These are phyloP conservation scores for Setophaga petechia DNA, from an alignment of 2,113 vertebrate genomes.

Conservation along the genomic window DNA sequence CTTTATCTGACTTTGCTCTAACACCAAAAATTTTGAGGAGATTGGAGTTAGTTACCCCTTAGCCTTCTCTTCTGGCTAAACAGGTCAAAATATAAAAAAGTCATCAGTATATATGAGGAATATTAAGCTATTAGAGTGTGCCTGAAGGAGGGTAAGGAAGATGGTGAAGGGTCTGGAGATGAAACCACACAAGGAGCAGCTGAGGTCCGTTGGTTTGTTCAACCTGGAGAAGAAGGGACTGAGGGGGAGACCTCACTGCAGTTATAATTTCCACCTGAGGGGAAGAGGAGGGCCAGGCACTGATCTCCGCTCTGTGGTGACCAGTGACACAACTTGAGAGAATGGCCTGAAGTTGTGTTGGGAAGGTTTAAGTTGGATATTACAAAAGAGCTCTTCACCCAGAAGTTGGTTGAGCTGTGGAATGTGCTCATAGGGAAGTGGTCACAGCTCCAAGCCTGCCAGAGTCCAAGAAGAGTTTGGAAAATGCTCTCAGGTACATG, in stretches of 20 bases:
- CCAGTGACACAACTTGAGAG: rapidly evolving
- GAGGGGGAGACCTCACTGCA: not conserved
- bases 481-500: not conserved
- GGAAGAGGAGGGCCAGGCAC: not conserved
- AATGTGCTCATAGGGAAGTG: not conserved
- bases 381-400: not conserved
- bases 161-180: not conserved
- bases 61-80: not conserved
- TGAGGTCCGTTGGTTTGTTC: not conserved
- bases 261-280: not conserved
- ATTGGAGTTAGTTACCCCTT: not conserved
- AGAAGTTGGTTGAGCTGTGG: too few species aligned
- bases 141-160: not conserved
- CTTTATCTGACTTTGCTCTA: not conserved
- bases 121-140: not conserved
- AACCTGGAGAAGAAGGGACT: not conserved
- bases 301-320: not conserved
- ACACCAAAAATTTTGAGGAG: not conserved
- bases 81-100: not conserved
- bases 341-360: not conserved
- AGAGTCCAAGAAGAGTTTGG: not conserved
- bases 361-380: not conserved
- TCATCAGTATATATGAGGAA: too few species aligned
- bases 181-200: not conserved
- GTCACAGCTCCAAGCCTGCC: not conserved